Base-by-base conservation (phyloP, 1,140 invertebrate species). In the Aleiodes sp. region DNA sequence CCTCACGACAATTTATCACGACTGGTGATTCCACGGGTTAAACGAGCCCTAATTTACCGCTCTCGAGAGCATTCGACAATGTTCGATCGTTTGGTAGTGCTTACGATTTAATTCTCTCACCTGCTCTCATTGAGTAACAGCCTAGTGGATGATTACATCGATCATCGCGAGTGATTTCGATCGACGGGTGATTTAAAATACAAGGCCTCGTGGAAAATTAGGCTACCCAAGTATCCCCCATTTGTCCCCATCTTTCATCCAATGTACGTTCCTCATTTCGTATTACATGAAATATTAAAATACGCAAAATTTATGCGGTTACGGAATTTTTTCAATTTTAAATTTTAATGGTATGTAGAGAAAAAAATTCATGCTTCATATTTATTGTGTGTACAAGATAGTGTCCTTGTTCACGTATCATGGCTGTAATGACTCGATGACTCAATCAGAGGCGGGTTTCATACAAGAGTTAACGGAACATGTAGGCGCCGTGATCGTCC, bases 391-490 rank as follows among this genome's bases (percentile, higher is more conserved):
- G 16, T 16, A 31, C 29, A 59, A n/a, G 1, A 33, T 37, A 56
- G 60, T 52, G 35, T 71, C 57, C 33, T 62, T 31, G 35, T 69
- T 74, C 61, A 68, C 60, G 60, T 70, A 66, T 73, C 59, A 70
- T 65, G 61, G 67, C 64, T 73, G 63, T 80, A 71, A 72, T 70
- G 74, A 79, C 73, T 75, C 69, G 72, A 82, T 80, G 75, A 80
- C 78, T 80, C 78, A 80, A 82, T 82, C 78, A 78, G 57, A 70
- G 71, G 69, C 68, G 60, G 56, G 65, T 65, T 61, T 10, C 46
- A 52, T 21, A 52, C 41, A 7, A n/a, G 41, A 16, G 19, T 24
- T 24, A 52, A 52, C 46, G 46, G 46, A 52, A 9, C 21, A 24
- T 24, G 41, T 46, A 46, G 41, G 41, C 41, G 41, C 41, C 41